Evolutionary conservation across 92 coral and sea anemone species (phyloP).

Genomic region (Bergia sp.): DNA sequence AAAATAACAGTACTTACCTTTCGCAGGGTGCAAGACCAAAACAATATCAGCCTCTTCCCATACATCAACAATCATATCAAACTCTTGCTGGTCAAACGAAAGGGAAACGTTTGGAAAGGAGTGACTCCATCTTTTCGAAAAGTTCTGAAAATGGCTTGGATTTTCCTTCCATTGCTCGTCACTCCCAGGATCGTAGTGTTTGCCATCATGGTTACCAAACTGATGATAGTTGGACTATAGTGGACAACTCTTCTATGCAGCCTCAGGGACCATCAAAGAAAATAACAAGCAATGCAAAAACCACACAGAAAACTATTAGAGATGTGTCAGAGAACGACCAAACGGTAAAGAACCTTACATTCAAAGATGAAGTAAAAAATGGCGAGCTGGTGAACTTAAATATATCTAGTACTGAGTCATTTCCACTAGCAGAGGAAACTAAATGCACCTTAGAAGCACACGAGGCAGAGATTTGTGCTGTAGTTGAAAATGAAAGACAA

Average conservation of each 20-base stretch:
- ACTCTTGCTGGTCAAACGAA: background rate
- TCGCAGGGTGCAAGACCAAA: constrained; percentile 16
- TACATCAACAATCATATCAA: too few species aligned
- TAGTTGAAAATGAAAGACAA: background rate
- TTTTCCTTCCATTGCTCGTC: constrained; percentile 7
- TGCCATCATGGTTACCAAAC: background rate
- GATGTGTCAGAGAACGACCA: background rate
- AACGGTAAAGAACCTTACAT: background rate
- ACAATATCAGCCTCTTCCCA: background rate
- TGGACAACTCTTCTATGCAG: background rate
- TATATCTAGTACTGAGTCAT: background rate
- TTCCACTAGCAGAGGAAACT: constrained; percentile 16
- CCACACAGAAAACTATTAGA: background rate
- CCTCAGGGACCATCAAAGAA: background rate
- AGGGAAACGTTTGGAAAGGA: background rate
- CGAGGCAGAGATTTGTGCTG: constrained; percentile 31
- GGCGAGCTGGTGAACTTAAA: background rate
- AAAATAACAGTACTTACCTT: too few species aligned
- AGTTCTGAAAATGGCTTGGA: constrained; percentile 24
- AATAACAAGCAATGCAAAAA: too few species aligned
- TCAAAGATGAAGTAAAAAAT: background rate
- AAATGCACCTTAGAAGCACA: background rate
- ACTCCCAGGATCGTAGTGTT: constrained; percentile 21
- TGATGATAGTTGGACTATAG: background rate
- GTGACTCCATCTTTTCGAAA: background rate